Evolutionary conservation across 2,888 invertebrate genomes (phyloP).

Genomic region (Ptychoptera albimana): DNA sequence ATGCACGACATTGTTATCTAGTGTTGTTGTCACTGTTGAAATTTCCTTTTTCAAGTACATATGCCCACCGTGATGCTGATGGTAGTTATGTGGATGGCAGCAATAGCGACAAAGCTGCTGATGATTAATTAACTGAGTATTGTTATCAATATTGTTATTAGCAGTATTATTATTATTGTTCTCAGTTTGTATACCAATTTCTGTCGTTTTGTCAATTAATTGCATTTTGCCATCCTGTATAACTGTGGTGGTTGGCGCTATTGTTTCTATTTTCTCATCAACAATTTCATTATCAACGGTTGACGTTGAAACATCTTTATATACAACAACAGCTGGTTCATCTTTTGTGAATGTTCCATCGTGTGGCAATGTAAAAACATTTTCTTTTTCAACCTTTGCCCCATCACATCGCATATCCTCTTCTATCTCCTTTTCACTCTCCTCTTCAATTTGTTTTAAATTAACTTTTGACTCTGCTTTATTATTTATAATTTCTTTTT

Average conservation of each 20-base stretch:
- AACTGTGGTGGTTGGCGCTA: constrained; percentile 2
- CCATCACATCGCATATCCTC: too few species aligned
- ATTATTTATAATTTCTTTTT: too few species aligned
- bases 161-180: constrained; percentile 8
- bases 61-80: constrained; percentile 11
- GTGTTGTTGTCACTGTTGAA: background rate
- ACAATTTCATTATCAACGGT: constrained; percentile 11
- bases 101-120: constrained; percentile 20
- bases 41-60: constrained; percentile 6
- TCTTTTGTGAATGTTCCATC: constrained; percentile 9
- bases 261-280: constrained; percentile 8
- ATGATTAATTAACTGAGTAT: constrained; percentile 7
- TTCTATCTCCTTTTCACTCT: too few species aligned
- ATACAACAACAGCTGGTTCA: too few species aligned
- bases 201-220: background rate
- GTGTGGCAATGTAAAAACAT: constrained; percentile 3
- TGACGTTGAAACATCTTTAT: constrained; percentile 26
- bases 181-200: constrained; percentile 11
- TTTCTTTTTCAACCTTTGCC: too few species aligned
- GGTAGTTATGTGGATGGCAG: constrained; percentile 9
- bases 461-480: too few species aligned
- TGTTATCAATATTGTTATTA: background rate
- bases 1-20: background rate
- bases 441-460: too few species aligned
- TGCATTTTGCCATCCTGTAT: background rate